Evolutionary conservation across 1,140 invertebrate genomes (phyloP).

Genomic region (Bradynema listronoti): DNA sequence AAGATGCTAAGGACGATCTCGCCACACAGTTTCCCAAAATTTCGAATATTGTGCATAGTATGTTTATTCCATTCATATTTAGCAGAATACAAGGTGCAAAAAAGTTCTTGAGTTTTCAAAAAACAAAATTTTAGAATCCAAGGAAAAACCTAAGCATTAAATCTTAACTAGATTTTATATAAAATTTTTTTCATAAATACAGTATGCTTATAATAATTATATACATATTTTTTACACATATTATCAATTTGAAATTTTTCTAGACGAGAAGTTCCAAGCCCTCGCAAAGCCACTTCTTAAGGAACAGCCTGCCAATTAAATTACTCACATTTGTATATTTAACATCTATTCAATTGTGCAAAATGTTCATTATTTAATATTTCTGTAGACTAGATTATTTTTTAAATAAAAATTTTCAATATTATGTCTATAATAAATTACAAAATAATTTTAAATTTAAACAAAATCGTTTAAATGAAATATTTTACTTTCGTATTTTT

Average conservation of each 20-base stretch:
- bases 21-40: slow-evolving; percentile 42
- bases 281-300: slow-evolving; percentile 49
- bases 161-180: background rate
- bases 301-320: slow-evolving; percentile 23
- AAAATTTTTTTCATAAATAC: background rate
- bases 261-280: slow-evolving; percentile 50
- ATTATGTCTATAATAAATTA: no score
- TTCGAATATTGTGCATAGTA: slow-evolving; percentile 38
- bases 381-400: no score
- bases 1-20: slow-evolving; percentile 39
- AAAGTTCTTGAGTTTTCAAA: slow-evolving; percentile 1
- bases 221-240: background rate
- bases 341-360: no score
- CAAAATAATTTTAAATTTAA: no score
- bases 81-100: background rate
- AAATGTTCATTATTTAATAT: no score
- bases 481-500: no score
- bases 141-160: background rate
- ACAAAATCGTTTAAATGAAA: no score
- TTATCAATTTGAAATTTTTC: slow-evolving; percentile 23
- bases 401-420: no score
- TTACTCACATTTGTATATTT: no score
- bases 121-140: background rate
- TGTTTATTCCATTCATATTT: background rate
- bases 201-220: background rate